Evolutionary conservation across 2,113 vertebrate genomes (phyloP).

Genomic region (Malurus cyaneus): DNA sequence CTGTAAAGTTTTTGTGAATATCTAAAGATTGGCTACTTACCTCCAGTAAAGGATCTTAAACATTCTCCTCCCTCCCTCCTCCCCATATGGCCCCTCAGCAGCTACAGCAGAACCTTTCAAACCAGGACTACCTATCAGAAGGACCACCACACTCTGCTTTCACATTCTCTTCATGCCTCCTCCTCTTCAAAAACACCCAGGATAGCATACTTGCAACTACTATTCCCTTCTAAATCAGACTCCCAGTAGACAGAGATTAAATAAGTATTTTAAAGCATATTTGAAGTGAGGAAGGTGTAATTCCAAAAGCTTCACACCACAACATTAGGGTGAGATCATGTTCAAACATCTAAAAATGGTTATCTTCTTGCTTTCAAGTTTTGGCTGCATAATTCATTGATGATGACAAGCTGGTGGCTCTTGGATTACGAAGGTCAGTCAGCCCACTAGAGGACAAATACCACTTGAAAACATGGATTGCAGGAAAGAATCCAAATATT

Average conservation of each 20-base stretch:
- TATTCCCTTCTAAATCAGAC: neutral
- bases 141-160: neutral
- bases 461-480: neutral
- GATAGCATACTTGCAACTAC: neutral
- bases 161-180: neutral
- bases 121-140: neutral
- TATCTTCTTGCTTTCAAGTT: neutral
- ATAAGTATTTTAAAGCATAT: neutral
- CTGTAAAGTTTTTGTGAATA: neutral
- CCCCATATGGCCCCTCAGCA: neutral
- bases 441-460: neutral
- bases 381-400: neutral
- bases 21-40: constrained; percentile 23
- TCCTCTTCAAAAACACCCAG: neutral
- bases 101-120: neutral
- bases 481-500: neutral
- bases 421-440: neutral
- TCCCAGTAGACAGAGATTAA: neutral
- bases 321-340: neutral
- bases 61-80: neutral
- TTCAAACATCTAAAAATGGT: neutral
- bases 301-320: neutral
- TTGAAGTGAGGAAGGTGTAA: neutral
- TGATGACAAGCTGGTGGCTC: neutral
- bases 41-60: neutral